Percentiles rank a stretch among this genome's conserved stretches.
phyloP scores from a whole-genome alignment of 2,797 vertebrate genomes.

The Aulostomus chinensis region DNA sequence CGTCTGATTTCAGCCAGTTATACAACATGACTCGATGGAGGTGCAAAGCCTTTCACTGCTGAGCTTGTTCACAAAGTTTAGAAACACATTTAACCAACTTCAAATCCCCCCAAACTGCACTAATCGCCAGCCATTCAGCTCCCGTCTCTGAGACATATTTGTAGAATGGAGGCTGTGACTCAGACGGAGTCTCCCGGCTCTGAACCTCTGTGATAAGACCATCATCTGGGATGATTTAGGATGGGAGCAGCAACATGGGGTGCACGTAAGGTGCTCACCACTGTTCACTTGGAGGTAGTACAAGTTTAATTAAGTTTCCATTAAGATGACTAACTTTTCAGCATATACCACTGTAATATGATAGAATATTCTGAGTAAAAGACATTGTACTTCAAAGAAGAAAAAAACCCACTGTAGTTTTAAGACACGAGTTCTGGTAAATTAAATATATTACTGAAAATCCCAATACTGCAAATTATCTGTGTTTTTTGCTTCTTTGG shows the following conservation, averaged over 20 bases:
- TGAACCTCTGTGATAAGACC: constrained; percentile 29
- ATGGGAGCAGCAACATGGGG: constrained; percentile 5
- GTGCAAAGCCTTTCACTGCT: constrained; percentile 20
- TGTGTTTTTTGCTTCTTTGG: too few species aligned
- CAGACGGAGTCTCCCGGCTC: constrained; percentile 5
- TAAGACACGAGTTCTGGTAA: too few species aligned
- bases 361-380: not conserved
- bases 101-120: constrained; percentile 7
- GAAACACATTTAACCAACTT: constrained; percentile 19
- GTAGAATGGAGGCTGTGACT: constrained; percentile 9
- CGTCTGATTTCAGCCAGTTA: not conserved
- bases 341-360: not conserved
- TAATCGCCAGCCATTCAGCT: constrained; percentile 8
- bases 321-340: constrained; percentile 4
- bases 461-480: too few species aligned
- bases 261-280: not conserved
- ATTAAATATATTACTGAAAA: too few species aligned
- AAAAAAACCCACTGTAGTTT: too few species aligned
- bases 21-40: constrained; percentile 13
- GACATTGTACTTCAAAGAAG: not conserved
- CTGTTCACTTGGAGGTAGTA: constrained; percentile 1
- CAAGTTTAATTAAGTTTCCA: constrained; percentile 15
- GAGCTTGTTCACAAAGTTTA: constrained; percentile 19
- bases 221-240: constrained; percentile 10
- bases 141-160: not conserved